Conservation (phyloP, 2,113 vertebrate species). For the Oryctolagus cuniculus region DNA sequence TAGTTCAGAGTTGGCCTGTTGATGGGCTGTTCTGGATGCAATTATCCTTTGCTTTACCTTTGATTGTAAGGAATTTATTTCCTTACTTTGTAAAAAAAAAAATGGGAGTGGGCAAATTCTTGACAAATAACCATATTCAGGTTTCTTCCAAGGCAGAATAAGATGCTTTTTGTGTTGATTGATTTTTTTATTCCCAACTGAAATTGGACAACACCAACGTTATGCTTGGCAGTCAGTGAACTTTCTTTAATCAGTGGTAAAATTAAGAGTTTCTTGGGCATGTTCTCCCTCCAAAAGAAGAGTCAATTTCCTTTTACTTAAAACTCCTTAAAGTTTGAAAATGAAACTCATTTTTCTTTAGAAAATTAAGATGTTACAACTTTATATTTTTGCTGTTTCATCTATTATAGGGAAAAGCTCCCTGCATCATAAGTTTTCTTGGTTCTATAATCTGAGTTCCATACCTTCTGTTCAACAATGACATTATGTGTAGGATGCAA, state of each 20-base stretch:
- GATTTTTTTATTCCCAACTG: slow-evolving; percentile 2
- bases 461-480: not conserved
- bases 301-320: slow-evolving; percentile 20
- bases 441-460: not conserved
- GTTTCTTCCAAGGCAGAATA: slow-evolving; percentile 76
- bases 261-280: slow-evolving; percentile 30
- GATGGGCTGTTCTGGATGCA: slow-evolving; percentile 75
- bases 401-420: not conserved
- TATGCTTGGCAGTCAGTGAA: not conserved
- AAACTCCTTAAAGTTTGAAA: slow-evolving; percentile 39
- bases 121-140: slow-evolving; percentile 74
- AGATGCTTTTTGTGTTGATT: slow-evolving; percentile 71
- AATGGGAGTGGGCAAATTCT: slow-evolving; percentile 57
- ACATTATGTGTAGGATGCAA: not conserved
- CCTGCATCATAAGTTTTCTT: not conserved
- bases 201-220: slow-evolving; percentile 22
- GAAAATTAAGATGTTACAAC: not conserved
- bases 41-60: slow-evolving; percentile 81
- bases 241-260: slow-evolving; percentile 7
- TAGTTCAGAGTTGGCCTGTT: slow-evolving; percentile 50
- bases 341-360: slow-evolving; percentile 21
- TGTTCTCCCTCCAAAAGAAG: not conserved
- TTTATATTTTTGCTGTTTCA: slow-evolving; percentile 29
- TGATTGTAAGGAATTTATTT: slow-evolving; percentile 68
- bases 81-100: slow-evolving; percentile 68